A percentile compares a stretch with the other conserved stretches of the same genome.
Conservation (phyloP, 2,888 invertebrate species). For the Cheilosia urbana region DNA sequence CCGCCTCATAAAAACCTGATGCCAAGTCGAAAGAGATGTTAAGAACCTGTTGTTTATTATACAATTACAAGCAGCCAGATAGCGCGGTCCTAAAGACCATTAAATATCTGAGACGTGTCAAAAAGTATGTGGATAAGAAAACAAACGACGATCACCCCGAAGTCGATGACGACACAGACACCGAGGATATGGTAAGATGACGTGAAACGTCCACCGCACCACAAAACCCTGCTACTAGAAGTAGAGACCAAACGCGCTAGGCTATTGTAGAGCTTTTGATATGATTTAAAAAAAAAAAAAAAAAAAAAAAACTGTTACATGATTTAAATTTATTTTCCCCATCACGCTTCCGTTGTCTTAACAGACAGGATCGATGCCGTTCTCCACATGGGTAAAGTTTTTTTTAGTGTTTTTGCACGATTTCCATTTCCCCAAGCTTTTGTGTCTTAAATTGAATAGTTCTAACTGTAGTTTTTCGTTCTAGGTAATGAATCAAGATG, state of each 20-base stretch:
- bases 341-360: constrained; percentile 62
- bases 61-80: constrained; percentile 80
- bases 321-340: constrained; percentile 81
- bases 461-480: constrained; percentile 35
- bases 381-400: constrained; percentile 88
- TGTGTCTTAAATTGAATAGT: neutral
- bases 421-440: neutral
- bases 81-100: constrained; percentile 83
- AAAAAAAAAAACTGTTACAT: neutral
- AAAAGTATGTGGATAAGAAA: constrained; percentile 83
- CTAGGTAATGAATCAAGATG: constrained; percentile 99
- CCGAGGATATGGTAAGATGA: constrained; percentile 89
- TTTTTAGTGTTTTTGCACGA: constrained; percentile 5
- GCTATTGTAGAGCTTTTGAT: constrained; percentile 36
- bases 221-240: constrained; percentile 26
- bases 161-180: constrained; percentile 87
- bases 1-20: neutral
- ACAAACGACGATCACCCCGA: constrained; percentile 80
- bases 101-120: constrained; percentile 83
- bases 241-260: constrained; percentile 62
- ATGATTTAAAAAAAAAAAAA: neutral
- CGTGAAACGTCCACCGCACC: constrained; percentile 19
- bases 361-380: constrained; percentile 89
- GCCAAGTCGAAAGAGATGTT: constrained; percentile 22
- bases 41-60: constrained; percentile 67